phyloP scores from a whole-genome alignment of 1,140 invertebrate species.

The Heliconius nattereri region DNA sequence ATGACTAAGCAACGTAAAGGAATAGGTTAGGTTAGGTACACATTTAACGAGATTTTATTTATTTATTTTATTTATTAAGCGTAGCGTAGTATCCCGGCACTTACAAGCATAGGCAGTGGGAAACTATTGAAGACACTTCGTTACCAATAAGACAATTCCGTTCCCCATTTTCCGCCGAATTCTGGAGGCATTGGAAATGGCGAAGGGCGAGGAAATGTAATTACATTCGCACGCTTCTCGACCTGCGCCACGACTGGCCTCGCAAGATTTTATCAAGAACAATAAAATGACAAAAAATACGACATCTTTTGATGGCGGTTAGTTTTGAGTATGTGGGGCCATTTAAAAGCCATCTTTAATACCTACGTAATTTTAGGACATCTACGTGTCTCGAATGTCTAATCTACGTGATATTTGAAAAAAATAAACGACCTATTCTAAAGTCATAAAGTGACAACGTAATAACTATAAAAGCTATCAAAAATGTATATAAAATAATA shows the following conservation, averaged over 20 bases:
- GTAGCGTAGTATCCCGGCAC: no score
- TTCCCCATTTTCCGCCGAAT: no score
- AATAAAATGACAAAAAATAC: conserved; percentile 36
- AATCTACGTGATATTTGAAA: conserved; percentile 18
- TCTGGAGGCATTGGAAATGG: no score
- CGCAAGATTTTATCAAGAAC: conserved; percentile 20
- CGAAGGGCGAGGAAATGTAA: no score
- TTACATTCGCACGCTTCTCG: no score
- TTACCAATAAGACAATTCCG: no score
- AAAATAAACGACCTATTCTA: not conserved
- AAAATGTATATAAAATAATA: not conserved
- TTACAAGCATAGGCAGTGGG: no score
- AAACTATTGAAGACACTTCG: no score
- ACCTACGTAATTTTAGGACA: conserved; percentile 45
- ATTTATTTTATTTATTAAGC: no score
- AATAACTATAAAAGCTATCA: no score
- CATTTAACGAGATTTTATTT: conserved; percentile 10
- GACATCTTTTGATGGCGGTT: conserved; percentile 43
- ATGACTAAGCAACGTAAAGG: conserved; percentile 6
- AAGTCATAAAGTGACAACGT: not conserved
- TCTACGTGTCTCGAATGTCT: conserved; percentile 43
- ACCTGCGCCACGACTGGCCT: no score
- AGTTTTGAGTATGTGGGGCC: conserved; percentile 44
- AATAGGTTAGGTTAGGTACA: conserved; percentile 15
- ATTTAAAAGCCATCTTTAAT: conserved; percentile 43